Conservation (phyloP, 2,113 vertebrate genomes). For the Clarias batrachus region DNA sequence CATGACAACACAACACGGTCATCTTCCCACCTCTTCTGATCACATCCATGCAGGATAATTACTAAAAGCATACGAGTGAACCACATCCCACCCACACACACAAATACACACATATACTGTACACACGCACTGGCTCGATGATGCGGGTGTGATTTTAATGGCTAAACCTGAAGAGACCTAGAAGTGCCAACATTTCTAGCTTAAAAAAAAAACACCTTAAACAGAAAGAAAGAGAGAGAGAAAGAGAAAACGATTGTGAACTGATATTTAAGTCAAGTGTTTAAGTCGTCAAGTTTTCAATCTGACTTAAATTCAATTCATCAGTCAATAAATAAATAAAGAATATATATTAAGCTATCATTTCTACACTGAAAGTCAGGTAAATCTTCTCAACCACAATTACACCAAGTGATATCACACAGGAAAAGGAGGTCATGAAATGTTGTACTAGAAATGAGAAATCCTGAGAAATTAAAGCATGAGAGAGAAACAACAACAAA, state of each 20-base stretch:
- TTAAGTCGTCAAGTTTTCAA: not conserved
- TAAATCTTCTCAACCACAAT: too few species aligned
- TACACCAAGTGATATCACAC: too few species aligned
- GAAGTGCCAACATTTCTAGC: not conserved
- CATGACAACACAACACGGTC: not conserved
- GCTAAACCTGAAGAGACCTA: not conserved
- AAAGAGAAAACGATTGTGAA: too few species aligned
- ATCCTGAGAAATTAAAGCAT: too few species aligned
- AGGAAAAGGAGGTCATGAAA: not conserved
- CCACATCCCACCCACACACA: constrained; percentile 24
- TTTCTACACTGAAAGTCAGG: not conserved
- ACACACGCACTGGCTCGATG: not conserved
- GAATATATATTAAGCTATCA: too few species aligned
- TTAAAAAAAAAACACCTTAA: not conserved
- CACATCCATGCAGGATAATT: constrained; percentile 42
- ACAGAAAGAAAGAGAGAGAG: too few species aligned
- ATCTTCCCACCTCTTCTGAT: constrained; percentile 10
- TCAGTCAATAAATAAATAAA: too few species aligned
- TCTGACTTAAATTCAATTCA: not conserved
- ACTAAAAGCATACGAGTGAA: constrained; percentile 46
- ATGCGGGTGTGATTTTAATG: not conserved
- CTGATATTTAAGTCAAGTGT: too few species aligned
- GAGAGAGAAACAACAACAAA: too few species aligned
- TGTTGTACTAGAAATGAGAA: not conserved
- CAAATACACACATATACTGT: not conserved